These are phyloP conservation scores for Stegodyphus dumicola DNA, from an alignment of 1,140 invertebrate species.

Conservation along the genomic window DNA sequence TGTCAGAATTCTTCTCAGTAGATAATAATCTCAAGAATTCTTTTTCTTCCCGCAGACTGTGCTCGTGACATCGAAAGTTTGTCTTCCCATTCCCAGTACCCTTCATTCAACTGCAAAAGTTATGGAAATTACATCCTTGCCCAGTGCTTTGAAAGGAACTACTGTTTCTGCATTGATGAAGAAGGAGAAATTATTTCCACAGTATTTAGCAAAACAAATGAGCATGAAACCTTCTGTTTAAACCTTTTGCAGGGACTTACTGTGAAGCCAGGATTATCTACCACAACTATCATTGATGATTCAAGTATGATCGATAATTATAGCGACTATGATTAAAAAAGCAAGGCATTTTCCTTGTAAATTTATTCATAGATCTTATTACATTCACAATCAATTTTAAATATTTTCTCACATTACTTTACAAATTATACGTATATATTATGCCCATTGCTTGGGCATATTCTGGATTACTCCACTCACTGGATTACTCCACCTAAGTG, in stretches of 20 bases:
- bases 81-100: background rate
- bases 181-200: constrained; percentile 28
- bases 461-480: too few species aligned
- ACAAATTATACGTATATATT: too few species aligned
- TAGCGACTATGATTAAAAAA: background rate
- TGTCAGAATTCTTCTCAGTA: too few species aligned
- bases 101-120: constrained; percentile 8
- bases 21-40: too few species aligned
- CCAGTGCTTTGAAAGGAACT: constrained; percentile 3
- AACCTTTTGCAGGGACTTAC: background rate
- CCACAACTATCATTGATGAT: background rate
- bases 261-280: background rate
- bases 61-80: constrained; percentile 15
- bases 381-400: too few species aligned
- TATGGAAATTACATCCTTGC: constrained; percentile 29
- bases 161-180: constrained; percentile 39
- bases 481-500: too few species aligned
- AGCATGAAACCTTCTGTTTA: background rate
- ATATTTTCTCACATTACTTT: too few species aligned
- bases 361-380: too few species aligned
- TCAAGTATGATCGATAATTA: background rate
- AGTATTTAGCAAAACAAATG: background rate
- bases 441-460: too few species aligned
- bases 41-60: constrained; percentile 11
- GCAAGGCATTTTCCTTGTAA: too few species aligned